Evolutionary conservation across 2,113 vertebrate genomes (phyloP), one percentile per base, ranked within the genome.

Genomic region (Amblyopsis rosae): DNA sequence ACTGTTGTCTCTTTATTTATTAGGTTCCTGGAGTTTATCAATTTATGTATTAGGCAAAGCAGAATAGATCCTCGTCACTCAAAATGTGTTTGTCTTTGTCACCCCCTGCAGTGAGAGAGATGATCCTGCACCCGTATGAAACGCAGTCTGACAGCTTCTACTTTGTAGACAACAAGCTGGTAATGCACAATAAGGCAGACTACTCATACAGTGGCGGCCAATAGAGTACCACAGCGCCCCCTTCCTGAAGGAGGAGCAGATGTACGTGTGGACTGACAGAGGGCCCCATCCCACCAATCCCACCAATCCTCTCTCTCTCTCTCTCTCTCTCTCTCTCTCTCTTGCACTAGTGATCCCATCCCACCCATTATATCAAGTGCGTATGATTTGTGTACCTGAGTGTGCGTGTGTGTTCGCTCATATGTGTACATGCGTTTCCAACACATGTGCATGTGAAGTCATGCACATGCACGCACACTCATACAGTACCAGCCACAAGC

Each of bases 131-230:
- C 59, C 97, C 97, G 0, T 99, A 98, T 3, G 95, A 98, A 90
- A 99, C 97, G 0, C 97, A 98, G 90, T 99, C 97, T 45, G 97
- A 99, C 95, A 99, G 97, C 92, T 99, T 99, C 94, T 99, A 99
- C 95, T 99, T 99, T 88, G 96, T 98, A 87, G 96, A 99, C 90
- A 96, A 97, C 93, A 96, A 95, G 91, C 93, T 99, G 72, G 97
- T 99, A 90, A 99, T 99, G 97, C 97, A 99, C 92, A 99, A 99
- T 91, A 99, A 99, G 92, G 97, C 97, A 63, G 97, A 99, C 88
- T 99, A 99, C 91, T 98, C 96, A 0, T 99, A 99, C 94, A 98
- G 96, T 1, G 95, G 96, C 35, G 93, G 94, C 3, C 95, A 95
- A 49, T 99, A 92, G 78, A 80, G 65, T 16, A 6, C 9, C 26